Base-by-base conservation (phyloP, 2,113 vertebrate species). In the Siniperca chuatsi region DNA sequence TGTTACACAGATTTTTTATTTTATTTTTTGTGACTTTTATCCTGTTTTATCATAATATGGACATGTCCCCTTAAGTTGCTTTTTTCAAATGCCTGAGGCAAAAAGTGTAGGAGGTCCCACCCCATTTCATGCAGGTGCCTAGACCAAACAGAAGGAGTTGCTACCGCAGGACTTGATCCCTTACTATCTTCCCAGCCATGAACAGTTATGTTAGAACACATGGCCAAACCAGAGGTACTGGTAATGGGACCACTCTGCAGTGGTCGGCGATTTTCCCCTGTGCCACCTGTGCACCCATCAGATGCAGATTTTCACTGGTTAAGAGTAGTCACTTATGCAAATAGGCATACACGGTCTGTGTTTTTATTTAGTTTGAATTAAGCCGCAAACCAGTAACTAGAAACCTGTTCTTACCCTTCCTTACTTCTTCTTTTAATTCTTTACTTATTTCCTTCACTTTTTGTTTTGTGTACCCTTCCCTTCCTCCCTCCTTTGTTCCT, bases 401-500 rank as follows among this genome's bases (percentile, higher is more conserved):
- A 68, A 69, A 58, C 0, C 6, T 64, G 44, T 65, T 66, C 29
- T 60, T 10, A 20, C 25, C 21, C 1, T 16, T 35, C 44, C 18
- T 68, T 40, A 29, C 23, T 37, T 5, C 52, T 25, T 64, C 20
- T 42, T 12, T 78, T 65, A 18, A 37, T 68, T 73, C 6, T 40
- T 69, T 35, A 4, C 40, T 69, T 35, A 21, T 33, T 65, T 37
- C 48, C 57, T 40, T 75, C 9, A 6, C 50, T 58, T 81, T 69
- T 78, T 71, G 25, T 73, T 64, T 81, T 42, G 7, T 35, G 58
- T 52, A 12, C 18, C 52, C 71, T 40, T 71, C 44, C 20, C 55
- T 81, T 70, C 72, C 64, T 69, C 33, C 40, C 16, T 65, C 21
- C 23, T 68, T 73, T 61, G 23, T 52, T 88, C 66, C 66, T 65